Evolutionary conservation across 64 coral and sea anemone genomes (phyloP).

Genomic region (Actinia tenebrosa): DNA sequence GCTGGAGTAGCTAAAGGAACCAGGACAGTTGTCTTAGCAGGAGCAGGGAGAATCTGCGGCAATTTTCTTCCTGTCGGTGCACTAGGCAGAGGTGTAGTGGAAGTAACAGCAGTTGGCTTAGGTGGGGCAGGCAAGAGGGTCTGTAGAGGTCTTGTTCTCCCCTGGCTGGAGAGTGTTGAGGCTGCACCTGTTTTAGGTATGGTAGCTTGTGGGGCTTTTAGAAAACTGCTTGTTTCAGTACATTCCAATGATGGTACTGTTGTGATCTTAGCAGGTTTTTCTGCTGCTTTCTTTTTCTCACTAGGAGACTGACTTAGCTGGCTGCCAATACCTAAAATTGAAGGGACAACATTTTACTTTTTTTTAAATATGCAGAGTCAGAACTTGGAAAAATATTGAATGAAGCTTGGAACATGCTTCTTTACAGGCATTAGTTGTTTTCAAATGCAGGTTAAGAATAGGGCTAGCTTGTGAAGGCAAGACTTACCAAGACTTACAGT

Average conservation of each 20-base stretch:
- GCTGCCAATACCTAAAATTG: background rate
- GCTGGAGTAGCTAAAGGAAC: constrained; percentile 46
- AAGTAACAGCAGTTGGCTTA: constrained; percentile 40
- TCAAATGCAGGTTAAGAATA: no score
- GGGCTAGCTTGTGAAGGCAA: no score
- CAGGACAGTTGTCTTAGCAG: constrained; percentile 78
- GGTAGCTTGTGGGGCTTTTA: constrained; percentile 35
- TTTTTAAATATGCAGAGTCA: no score
- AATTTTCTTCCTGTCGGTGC: constrained; percentile 44
- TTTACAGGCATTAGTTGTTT: no score
- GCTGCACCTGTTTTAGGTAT: constrained; percentile 48
- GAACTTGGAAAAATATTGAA: no score
- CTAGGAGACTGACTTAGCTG: background rate
- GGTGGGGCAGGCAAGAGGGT: constrained; percentile 80
- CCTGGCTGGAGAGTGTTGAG: constrained; percentile 67
- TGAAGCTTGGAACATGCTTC: no score
- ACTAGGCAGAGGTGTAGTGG: constrained; percentile 27
- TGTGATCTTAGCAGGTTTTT: background rate
- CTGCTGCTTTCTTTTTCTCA: background rate
- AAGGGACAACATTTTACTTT: no score
- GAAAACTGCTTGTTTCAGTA: constrained; percentile 13
- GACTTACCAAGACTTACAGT: no score
- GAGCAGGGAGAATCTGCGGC: constrained; percentile 74
- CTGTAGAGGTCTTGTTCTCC: constrained; percentile 69
- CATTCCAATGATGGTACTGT: constrained; percentile 16